These are phyloP conservation scores for Tichodroma muraria DNA, from an alignment of 2,113 vertebrate genomes.

Conservation along the genomic window DNA sequence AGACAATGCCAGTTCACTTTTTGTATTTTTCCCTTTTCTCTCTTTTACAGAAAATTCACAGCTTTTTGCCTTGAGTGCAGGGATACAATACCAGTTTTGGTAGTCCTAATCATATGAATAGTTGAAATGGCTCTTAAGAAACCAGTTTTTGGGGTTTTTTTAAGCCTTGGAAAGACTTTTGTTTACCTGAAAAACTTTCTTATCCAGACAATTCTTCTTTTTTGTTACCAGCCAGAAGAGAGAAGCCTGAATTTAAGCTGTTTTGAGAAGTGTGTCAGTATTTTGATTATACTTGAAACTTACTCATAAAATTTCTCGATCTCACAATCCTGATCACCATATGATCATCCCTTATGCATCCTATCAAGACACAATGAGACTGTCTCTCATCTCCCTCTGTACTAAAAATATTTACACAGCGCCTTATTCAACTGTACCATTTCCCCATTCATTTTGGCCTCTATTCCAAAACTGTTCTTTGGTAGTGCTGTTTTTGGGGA, in stretches of 20 bases:
- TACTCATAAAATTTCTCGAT: background rate
- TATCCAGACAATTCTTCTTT: background rate
- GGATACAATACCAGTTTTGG: background rate
- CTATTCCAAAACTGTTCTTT: background rate
- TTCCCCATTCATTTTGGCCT: background rate
- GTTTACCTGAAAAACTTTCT: background rate
- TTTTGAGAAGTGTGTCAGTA: background rate
- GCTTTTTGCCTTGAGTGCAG: background rate
- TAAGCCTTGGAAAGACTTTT: background rate
- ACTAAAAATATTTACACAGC: background rate
- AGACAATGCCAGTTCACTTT: background rate
- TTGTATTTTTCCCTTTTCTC: background rate
- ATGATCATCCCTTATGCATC: background rate
- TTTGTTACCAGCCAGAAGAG: background rate
- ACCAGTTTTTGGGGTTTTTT: background rate
- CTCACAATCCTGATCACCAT: background rate
- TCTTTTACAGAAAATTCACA: background rate
- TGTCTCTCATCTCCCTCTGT: background rate
- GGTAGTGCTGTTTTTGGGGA: background rate
- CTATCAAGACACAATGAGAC: background rate
- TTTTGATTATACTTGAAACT: background rate
- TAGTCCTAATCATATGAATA: background rate
- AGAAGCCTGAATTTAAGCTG: background rate
- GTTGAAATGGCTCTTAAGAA: background rate
- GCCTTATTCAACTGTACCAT: background rate